phyloP scores from a whole-genome alignment of 2,797 vertebrate species.

The Luscinia luscinia region DNA sequence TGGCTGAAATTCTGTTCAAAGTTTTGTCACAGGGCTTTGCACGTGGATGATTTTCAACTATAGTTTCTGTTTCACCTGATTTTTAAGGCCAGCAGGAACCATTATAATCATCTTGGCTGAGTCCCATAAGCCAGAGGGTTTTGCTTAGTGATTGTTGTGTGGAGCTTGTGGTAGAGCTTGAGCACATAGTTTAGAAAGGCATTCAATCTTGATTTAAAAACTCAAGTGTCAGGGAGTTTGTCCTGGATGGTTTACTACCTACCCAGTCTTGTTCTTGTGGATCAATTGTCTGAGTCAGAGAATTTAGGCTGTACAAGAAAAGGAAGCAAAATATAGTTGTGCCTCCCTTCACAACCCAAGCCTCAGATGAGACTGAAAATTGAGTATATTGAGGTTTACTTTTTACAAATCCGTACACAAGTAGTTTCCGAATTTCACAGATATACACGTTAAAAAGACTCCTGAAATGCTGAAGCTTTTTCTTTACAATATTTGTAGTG shows the following conservation, averaged over 20 bases:
- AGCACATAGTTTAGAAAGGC: not conserved
- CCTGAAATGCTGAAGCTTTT: not conserved
- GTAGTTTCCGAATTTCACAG: not conserved
- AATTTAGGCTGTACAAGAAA: not conserved
- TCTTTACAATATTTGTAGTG: not conserved
- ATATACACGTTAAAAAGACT: not conserved
- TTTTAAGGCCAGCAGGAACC: not conserved
- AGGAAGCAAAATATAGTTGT: not conserved
- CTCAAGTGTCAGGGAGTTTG: not conserved
- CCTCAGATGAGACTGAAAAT: not conserved
- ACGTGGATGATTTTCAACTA: not conserved
- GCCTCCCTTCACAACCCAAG: not conserved
- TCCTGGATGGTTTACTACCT: not conserved
- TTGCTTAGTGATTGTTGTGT: not conserved
- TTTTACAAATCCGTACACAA: not conserved
- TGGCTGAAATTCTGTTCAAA: not conserved
- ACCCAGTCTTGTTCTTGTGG: not conserved
- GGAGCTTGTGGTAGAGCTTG: not conserved
- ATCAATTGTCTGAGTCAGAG: not conserved
- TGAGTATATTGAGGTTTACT: not conserved
- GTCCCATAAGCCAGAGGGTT: not conserved
- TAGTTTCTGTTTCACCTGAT: constrained; percentile 1
- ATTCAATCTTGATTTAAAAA: not conserved
- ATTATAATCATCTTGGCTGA: not conserved
- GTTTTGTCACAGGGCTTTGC: not conserved